A percentile compares a stretch with the other conserved stretches of the same genome.
Conservation (phyloP, 1,140 invertebrate species). For the Whitmania pigra region DNA sequence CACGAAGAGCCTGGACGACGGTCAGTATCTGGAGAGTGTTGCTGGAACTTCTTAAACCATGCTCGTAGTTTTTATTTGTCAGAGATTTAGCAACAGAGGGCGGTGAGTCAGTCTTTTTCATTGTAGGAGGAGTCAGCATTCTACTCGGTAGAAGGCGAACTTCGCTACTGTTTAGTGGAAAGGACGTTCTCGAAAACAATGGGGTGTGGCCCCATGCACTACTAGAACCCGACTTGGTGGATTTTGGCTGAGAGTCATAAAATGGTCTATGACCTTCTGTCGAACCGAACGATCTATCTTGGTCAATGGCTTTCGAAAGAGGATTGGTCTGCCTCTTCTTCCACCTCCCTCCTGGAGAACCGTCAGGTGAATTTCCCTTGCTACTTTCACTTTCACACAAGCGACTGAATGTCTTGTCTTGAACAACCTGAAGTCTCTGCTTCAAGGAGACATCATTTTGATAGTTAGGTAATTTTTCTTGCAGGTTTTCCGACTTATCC, state of each 20-base stretch:
- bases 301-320: neutral
- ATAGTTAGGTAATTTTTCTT: neutral
- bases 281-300: neutral
- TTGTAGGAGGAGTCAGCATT: neutral
- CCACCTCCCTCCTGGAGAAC: neutral
- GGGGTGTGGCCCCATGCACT: neutral
- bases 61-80: neutral
- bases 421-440: no score
- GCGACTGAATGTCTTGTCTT: neutral
- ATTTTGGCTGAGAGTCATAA: neutral
- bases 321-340: constrained; percentile 7
- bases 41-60: neutral
- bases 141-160: neutral
- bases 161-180: neutral
- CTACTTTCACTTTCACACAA: neutral
- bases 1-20: no score
- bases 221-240: neutral
- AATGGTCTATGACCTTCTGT: neutral
- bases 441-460: neutral
- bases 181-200: neutral
- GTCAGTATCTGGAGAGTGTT: neutral
- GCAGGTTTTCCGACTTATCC: constrained; percentile 27
- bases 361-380: neutral
- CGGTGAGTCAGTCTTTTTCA: neutral
- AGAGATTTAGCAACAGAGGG: neutral